Evolutionary conservation across 2,113 vertebrate species (phyloP), one percentile per base, ranked within the genome.

Genomic region (Tetrax tetrax): DNA sequence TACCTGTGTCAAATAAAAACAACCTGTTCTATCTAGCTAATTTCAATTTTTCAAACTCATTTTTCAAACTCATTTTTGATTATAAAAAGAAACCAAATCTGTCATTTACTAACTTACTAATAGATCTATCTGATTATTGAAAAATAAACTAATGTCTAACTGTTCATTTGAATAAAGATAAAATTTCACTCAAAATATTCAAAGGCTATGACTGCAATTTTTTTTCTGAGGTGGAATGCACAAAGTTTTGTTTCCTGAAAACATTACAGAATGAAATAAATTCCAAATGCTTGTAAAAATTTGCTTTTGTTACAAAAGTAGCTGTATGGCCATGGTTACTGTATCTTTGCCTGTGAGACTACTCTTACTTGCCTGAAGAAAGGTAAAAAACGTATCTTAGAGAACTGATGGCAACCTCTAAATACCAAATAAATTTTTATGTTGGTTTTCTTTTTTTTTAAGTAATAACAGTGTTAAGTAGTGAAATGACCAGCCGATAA

Each of bases 81-180:
- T 74, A 41, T 5, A 72, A 83, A 59, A 75, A 53, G 7, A 80
- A 57, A 69, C 22, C 7, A 35, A 33, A 61, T 50, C 10, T 38
- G 2, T 35, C 8, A 65, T 53, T 83, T 66, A 61, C 10, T 14
- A 82, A 71, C 24, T 84, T 35, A 60, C 12, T 66, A 59, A 33
- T 1, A 79, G 9, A 66, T 2, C 4, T 81, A 5, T 1, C 0
- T 60, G 12, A 35, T 57, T 59, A 43, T 7, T 61, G 15, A 41
- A 83, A 51, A 85, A 43, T 31, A 47, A 37, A 86, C 68, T 27
- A 33, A 23, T 27, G 11, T 47, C 14, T 35, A 37, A 13, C 1
- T 35, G 4, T 69, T 74, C 43, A 23, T 83, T 51, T 22, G 5
- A 83, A 77, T 48, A 60, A 70, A 85, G 14, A 31, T 12, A 85